A percentile compares a stretch with the other conserved stretches of the same genome.
These are phyloP conservation scores for Malaclemys terrapin DNA, from an alignment of 2,113 vertebrate genomes.

Conservation along the genomic window DNA sequence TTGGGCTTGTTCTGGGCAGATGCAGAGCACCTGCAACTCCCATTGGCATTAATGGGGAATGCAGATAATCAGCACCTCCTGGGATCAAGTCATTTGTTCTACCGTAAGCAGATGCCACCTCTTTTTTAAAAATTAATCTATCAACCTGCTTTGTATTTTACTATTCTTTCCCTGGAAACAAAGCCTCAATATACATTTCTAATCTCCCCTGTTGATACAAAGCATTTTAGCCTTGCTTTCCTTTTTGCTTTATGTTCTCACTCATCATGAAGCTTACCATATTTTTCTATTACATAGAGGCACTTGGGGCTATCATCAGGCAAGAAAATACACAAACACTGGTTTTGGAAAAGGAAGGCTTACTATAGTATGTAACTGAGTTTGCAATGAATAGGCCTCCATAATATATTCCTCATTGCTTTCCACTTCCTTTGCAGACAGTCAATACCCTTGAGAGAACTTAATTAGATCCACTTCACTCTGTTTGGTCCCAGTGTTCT, in stretches of 20 bases:
- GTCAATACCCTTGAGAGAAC: slow-evolving; percentile 72
- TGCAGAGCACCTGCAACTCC: background rate
- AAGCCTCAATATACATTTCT: slow-evolving; percentile 34
- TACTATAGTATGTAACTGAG: background rate
- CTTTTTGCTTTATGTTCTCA: slow-evolving; percentile 16
- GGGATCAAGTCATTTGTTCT: background rate
- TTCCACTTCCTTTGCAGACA: slow-evolving; percentile 63
- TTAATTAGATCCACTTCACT: slow-evolving; percentile 74
- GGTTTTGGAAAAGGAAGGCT: slow-evolving; percentile 45
- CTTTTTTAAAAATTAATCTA: background rate
- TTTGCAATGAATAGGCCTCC: slow-evolving; percentile 31
- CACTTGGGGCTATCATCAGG: slow-evolving; percentile 58
- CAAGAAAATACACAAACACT: slow-evolving; percentile 44
- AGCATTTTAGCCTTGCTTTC: slow-evolving; percentile 41
- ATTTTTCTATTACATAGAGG: slow-evolving; percentile 13
- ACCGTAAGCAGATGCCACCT: background rate
- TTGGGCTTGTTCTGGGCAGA: background rate
- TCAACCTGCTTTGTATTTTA: background rate
- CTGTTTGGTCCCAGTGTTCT: slow-evolving; percentile 54
- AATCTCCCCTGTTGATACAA: slow-evolving; percentile 49
- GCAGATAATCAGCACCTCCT: rapidly evolving
- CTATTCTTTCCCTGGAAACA: slow-evolving; percentile 13
- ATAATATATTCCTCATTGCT: slow-evolving; percentile 64
- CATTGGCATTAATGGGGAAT: background rate
- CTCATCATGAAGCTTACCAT: background rate